phyloP scores from a whole-genome alignment of 2,888 invertebrate genomes.

The Metacarcinus magister region DNA sequence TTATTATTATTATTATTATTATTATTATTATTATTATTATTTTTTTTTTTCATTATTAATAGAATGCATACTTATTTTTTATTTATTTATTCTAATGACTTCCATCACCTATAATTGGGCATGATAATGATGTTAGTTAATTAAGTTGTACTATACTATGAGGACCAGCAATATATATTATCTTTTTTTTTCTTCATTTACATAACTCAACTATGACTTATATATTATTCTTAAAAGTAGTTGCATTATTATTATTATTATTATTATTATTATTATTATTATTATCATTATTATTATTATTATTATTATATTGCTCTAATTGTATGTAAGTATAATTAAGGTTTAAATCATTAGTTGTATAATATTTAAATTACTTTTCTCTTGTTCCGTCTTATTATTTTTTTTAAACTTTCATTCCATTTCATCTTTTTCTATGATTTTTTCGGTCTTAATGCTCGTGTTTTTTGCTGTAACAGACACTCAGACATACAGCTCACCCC shows the following conservation, averaged over 20 bases:
- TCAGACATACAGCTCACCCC: neutral
- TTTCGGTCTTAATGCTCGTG: neutral
- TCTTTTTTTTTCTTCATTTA: neutral
- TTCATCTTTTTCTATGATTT: neutral
- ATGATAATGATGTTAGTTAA: neutral
- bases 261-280: neutral
- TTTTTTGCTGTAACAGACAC: neutral
- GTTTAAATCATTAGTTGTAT: neutral
- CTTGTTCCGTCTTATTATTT: neutral
- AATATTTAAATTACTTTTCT: neutral
- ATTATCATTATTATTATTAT: neutral
- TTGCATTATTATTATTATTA: neutral
- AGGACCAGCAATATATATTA: neutral
- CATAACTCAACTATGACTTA: neutral
- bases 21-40: too few relatives aligned
- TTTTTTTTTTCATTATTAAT: too few relatives aligned
- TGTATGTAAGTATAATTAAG: neutral
- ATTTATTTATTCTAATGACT: neutral
- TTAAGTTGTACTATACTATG: neutral
- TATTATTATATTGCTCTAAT: neutral
- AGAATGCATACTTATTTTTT: too few relatives aligned
- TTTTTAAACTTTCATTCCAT: neutral
- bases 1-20: too few relatives aligned
- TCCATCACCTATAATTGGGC: neutral
- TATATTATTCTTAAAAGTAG: neutral